Evolutionary conservation across 2,888 invertebrate genomes (phyloP), one percentile per base, ranked within the genome.

Genomic region (Standfussiana lucernea): DNA sequence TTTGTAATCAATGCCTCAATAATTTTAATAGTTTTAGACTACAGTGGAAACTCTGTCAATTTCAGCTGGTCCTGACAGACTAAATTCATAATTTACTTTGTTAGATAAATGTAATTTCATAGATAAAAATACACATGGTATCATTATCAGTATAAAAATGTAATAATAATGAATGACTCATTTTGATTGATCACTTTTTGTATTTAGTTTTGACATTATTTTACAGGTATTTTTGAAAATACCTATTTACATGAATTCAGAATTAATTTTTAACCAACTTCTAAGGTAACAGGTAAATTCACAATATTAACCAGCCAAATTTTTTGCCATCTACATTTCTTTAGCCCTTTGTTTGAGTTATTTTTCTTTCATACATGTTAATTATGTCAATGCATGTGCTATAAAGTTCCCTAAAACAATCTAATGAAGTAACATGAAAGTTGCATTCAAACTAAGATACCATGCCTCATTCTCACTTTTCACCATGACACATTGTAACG

Each of bases 51-150:
- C 7, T 37, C 13, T 35, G 37, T 37, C 7, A 62, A 15, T 37
- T 1, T 8, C 15, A 62, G n/a, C 62, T 37, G 8, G 15, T n/a
- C n/a, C 47, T n/a, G 15, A 32, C 32, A n/a, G 21, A 45, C 32
- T 40, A 56, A 24, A 47, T 42, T 65, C 24, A 15, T 28, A 15
- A 47, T 45, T 45, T 70, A 45, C 45, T 21, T 67, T n/a, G 72
- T 56, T 42, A 67, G 40, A 47, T 42, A 42, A 61, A 40, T 40
- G 4, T 77, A 53, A 35, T 71, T 53, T 61, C 15, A 62, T 35
- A 66, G 66, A 78, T 83, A 78, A 79, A 78, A 35, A 61, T 59
- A 69, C 50, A 65, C 56, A 61, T 61, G 68, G 42, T 45, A 77
- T 66, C 32, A 67, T 62, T 77, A 70, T 70, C 50, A 40, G 35